These are phyloP conservation scores for Xestobium rufovillosum DNA, from an alignment of 2,888 invertebrate species.

Conservation along the genomic window DNA sequence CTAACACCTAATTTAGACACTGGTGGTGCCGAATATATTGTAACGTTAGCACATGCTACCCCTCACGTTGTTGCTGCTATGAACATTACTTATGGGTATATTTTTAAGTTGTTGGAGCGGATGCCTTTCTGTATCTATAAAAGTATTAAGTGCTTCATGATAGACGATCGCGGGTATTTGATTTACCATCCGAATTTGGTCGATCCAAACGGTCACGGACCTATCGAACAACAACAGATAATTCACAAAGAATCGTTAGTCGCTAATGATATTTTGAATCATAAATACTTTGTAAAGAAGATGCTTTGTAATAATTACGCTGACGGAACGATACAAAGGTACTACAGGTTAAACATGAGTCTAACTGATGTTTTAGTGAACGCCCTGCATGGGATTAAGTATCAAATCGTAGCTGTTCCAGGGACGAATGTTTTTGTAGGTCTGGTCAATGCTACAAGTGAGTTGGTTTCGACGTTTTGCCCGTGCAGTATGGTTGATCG, in stretches of 20 bases:
- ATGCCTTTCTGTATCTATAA: slow-evolving; percentile 61
- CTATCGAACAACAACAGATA: slow-evolving; percentile 78
- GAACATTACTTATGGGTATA: slow-evolving; percentile 79
- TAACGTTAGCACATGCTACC: slow-evolving; percentile 76
- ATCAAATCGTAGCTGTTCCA: slow-evolving; percentile 71
- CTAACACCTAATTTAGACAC: slow-evolving; percentile 80
- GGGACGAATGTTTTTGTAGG: slow-evolving; percentile 86
- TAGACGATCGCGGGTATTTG: slow-evolving; percentile 85
- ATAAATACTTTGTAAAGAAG: slow-evolving; percentile 75
- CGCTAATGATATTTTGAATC: slow-evolving; percentile 83
- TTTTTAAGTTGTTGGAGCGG: slow-evolving; percentile 68
- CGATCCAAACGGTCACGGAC: slow-evolving; percentile 56
- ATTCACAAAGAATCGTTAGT: slow-evolving; percentile 86
- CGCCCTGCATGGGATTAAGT: slow-evolving; percentile 77
- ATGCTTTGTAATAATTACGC: slow-evolving; percentile 76
- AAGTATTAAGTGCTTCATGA: slow-evolving; percentile 74
- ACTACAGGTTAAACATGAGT: slow-evolving; percentile 77
- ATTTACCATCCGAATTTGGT: slow-evolving; percentile 79
- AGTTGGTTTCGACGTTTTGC: slow-evolving; percentile 75
- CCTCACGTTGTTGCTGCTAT: slow-evolving; percentile 69
- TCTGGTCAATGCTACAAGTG: slow-evolving; percentile 81
- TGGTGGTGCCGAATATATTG: slow-evolving; percentile 83
- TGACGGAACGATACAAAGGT: slow-evolving; percentile 76
- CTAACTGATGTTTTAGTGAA: slow-evolving; percentile 70
- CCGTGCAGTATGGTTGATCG: slow-evolving; percentile 87